phyloP scores from a whole-genome alignment of 2,888 invertebrate species.

The Cataglyphis rosenhaueri region DNA sequence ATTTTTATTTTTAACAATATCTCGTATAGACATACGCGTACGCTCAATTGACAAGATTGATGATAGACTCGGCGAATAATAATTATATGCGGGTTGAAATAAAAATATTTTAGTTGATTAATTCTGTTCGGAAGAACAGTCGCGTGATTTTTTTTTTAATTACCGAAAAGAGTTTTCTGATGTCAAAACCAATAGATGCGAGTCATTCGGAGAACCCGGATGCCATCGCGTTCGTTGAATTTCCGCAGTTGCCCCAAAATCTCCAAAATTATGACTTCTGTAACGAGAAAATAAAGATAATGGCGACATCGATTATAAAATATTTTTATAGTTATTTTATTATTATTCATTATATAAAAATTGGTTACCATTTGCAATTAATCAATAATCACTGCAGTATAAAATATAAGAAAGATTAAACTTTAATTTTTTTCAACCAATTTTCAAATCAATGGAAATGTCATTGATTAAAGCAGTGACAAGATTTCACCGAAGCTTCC shows the following conservation, averaged over 20 bases:
- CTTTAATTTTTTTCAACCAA: background rate
- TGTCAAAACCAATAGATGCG: conserved; percentile 92
- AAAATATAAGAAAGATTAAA: conserved; percentile 7
- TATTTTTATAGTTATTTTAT: background rate
- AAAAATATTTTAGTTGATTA: background rate
- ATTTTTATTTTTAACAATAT: background rate
- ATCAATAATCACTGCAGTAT: background rate
- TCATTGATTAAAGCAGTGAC: too few relatives aligned
- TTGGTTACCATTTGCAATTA: background rate
- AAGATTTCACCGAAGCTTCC: background rate
- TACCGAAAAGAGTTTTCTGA: conserved; percentile 95
- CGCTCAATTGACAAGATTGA: background rate
- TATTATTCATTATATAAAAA: background rate
- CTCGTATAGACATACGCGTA: background rate
- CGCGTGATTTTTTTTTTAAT: conserved; percentile 54
- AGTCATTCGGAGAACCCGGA: conserved; percentile 91
- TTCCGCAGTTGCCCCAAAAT: conserved; percentile 87
- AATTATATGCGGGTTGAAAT: conserved; percentile 9
- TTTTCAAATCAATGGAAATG: too few relatives aligned
- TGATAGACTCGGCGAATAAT: background rate
- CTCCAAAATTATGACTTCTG: conserved; percentile 92
- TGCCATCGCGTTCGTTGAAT: conserved; percentile 94
- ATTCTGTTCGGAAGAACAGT: background rate
- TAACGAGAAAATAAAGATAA: conserved; percentile 37
- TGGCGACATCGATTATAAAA: background rate